Evolutionary conservation across 2,113 vertebrate genomes (phyloP), one percentile per base, ranked within the genome.

Genomic region (Phrynocephalus versicolor): DNA sequence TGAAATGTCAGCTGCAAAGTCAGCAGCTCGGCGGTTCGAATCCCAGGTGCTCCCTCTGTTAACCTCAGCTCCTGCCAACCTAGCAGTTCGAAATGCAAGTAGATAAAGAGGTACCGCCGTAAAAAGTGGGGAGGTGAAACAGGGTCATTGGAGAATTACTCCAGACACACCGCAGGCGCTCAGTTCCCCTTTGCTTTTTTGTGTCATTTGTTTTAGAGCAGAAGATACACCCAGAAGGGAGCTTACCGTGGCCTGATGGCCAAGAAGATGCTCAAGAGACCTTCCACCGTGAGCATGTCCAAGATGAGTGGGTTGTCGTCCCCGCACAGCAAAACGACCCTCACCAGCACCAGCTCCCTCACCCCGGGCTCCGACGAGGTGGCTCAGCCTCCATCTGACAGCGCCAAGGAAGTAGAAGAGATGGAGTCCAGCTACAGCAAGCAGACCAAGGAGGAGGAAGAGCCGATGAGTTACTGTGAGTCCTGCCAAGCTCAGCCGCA

Each of bases 311-410:
- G 89, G 33, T 81, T 62, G 1, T 96, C 96, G 3, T 96, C 95
- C 7, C 88, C 89, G 0, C 60, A 76, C 51, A 88, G 84, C 73
- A 92, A 83, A n/a, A 89, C 91, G n/a, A 87, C 92, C 13, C 23
- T 13, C 78, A 87, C 92, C 91, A 97, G 96, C 71, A 79, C 94
- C 89, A 21, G 89, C 1, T 96, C 96, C 0, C 39, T 93, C 85
- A 81, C 85, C 13, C 85, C 87, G 0, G 86, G 71, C 72, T 92
- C 95, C 0, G 95, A 96, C 3, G 96, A 71, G 0, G 18, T 1
- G 14, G 90, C 80, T 35, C 60, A 51, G 27, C 82, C 79, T 64
- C 77, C 76, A 21, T 55, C 62, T 0, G 83, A 90, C 1, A 37
- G 88, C 73, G 77, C 62, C 81, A 92, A 86, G 72, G 93, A 92